These are phyloP conservation scores for Acleris cristana DNA, from an alignment of 2,888 invertebrate genomes.

Conservation along the genomic window DNA sequence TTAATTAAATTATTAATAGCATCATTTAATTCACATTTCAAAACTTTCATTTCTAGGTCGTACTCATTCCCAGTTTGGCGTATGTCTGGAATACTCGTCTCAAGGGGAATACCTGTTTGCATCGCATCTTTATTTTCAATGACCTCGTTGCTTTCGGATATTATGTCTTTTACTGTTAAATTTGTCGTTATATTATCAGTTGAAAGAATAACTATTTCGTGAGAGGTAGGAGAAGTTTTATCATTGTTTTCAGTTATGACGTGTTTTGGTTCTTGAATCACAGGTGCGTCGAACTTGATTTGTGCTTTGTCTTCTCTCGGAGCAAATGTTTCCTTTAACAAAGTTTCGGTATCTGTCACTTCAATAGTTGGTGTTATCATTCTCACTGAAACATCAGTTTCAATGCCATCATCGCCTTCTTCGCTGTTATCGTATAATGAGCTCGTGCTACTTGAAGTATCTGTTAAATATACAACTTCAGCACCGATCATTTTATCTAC, in stretches of 20 bases:
- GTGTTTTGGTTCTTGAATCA: constrained; percentile 30
- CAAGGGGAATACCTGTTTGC: constrained; percentile 16
- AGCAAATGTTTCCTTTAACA: constrained; percentile 64
- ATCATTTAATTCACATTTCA: constrained; percentile 77
- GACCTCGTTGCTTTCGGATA: constrained; percentile 39
- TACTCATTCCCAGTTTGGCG: constrained; percentile 49
- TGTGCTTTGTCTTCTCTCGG: neutral
- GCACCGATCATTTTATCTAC: constrained; percentile 83
- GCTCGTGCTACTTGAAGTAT: constrained; percentile 86
- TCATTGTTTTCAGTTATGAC: constrained; percentile 16
- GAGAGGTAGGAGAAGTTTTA: constrained; percentile 39
- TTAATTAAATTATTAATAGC: constrained; percentile 77
- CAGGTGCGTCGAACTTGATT: neutral
- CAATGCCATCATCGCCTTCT: constrained; percentile 70
- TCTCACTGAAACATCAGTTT: constrained; percentile 75
- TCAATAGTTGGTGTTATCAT: constrained; percentile 81
- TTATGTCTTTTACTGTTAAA: constrained; percentile 70
- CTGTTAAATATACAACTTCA: constrained; percentile 88
- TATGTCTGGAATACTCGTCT: constrained; percentile 21
- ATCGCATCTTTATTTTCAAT: constrained; percentile 20
- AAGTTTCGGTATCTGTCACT: constrained; percentile 74
- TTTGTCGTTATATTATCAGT: constrained; percentile 71
- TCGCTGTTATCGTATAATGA: constrained; percentile 83
- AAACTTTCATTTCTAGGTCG: constrained; percentile 71
- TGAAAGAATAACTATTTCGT: constrained; percentile 72